A percentile compares a stretch with the other conserved stretches of the same genome.
These are phyloP conservation scores for Enteromius anoplus DNA, from an alignment of 2,797 vertebrate species.

Conservation along the genomic window DNA sequence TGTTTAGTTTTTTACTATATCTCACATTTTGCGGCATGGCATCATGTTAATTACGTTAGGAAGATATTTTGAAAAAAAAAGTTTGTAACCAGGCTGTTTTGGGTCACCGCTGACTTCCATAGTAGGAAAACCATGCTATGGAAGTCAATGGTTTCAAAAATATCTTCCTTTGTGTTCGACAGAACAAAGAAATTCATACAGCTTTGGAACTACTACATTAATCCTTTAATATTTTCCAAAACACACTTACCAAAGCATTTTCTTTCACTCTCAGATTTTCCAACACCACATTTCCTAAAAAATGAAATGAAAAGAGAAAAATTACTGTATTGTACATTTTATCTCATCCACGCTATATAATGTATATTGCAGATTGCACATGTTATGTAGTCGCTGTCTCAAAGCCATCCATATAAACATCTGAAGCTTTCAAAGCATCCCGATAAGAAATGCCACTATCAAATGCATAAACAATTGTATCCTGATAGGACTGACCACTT, in stretches of 20 bases:
- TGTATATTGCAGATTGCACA: neutral
- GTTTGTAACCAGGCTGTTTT: too few relatives aligned
- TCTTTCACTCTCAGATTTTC: slow-evolving; percentile 94
- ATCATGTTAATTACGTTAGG: neutral
- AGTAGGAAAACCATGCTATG: too few relatives aligned
- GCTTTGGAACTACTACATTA: too few relatives aligned
- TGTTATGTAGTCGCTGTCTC: neutral
- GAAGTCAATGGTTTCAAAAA: too few relatives aligned
- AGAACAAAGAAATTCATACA: too few relatives aligned
- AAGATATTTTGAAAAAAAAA: too few relatives aligned
- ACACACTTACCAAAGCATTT: slow-evolving; percentile 88
- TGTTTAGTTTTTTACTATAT: neutral
- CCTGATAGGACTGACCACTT: neutral
- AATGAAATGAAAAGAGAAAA: neutral
- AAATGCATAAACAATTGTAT: neutral
- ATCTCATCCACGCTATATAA: neutral
- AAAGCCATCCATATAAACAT: neutral
- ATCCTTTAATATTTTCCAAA: slow-evolving; percentile 28
- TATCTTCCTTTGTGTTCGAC: too few relatives aligned
- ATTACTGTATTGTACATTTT: neutral
- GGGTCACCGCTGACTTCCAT: too few relatives aligned
- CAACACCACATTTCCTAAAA: slow-evolving; percentile 90
- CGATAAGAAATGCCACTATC: neutral
- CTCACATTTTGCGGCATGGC: neutral
- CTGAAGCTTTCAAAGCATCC: neutral